Conservation (phyloP, 2,888 invertebrate species). For the Schizotus pectinicornis region DNA sequence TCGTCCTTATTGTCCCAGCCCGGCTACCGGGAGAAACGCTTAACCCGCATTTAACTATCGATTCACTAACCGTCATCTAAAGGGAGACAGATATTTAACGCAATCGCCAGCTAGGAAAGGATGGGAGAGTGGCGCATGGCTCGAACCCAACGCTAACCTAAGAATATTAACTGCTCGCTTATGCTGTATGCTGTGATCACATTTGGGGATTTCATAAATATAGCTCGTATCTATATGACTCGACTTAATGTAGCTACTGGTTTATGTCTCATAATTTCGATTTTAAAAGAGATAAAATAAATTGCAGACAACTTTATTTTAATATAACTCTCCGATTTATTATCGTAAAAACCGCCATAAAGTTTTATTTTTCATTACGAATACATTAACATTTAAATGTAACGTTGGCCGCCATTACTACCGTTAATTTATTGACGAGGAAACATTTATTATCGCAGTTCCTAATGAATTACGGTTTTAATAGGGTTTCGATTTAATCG, state of each 20-base stretch:
- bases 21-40: conserved; percentile 47
- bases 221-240: conserved; percentile 46
- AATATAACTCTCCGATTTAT: conserved; percentile 46
- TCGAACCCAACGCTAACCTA: conserved; percentile 29
- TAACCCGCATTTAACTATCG: conserved; percentile 32
- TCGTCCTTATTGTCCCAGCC: conserved; percentile 55
- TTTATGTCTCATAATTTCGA: conserved; percentile 53
- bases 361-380: conserved; percentile 43
- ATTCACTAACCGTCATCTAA: conserved; percentile 8
- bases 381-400: conserved; percentile 33
- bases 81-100: conserved; percentile 10
- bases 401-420: conserved; percentile 21
- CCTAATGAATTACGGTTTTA: conserved; percentile 26
- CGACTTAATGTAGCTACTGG: conserved; percentile 48
- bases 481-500: conserved; percentile 23
- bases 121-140: conserved; percentile 26
- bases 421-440: conserved; percentile 28
- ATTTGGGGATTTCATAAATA: conserved; percentile 51
- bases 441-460: conserved; percentile 28
- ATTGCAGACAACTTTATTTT: conserved; percentile 51
- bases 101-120: not conserved
- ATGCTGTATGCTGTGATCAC: conserved; percentile 51
- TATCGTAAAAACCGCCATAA: conserved; percentile 34
- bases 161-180: conserved; percentile 56
- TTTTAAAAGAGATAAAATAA: conserved; percentile 53